Percentiles rank a stretch among this genome's conserved stretches.
Evolutionary conservation across 2,888 invertebrate genomes (phyloP).

Genomic region (Odontocolon sp.): DNA sequence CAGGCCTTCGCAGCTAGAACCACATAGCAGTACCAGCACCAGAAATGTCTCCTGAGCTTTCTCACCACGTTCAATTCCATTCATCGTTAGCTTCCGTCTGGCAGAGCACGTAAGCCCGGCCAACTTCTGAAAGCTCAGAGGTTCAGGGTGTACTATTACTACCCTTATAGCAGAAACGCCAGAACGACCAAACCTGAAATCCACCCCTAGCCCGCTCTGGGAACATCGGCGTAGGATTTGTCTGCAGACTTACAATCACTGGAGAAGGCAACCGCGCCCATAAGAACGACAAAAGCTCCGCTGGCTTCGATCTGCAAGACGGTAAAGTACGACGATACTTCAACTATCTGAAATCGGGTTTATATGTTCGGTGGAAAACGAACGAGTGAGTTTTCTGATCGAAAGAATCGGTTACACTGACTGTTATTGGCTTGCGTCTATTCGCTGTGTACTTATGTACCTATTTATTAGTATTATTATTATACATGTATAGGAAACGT

Average conservation of each 20-base stretch:
- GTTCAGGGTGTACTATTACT: neutral
- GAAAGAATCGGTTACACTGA: neutral
- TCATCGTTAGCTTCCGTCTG: slow-evolving; percentile 60
- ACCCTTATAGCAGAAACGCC: no score
- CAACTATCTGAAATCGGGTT: neutral
- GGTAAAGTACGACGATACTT: neutral
- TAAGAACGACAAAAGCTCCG: slow-evolving; percentile 15
- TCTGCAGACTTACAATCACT: slow-evolving; percentile 26
- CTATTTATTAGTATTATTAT: neutral
- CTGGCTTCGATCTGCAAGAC: slow-evolving; percentile 13
- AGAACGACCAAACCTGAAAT: neutral
- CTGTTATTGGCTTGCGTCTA: neutral
- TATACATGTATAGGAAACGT: no score
- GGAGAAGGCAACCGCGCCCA: neutral
- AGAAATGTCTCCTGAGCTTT: slow-evolving; percentile 62
- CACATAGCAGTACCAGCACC: slow-evolving; percentile 23
- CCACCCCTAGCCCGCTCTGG: slow-evolving; percentile 1
- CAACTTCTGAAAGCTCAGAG: slow-evolving; percentile 55
- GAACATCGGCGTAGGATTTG: slow-evolving; percentile 56
- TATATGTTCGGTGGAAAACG: neutral
- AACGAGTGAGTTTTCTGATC: neutral
- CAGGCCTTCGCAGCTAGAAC: slow-evolving; percentile 16
- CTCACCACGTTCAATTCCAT: slow-evolving; percentile 63
- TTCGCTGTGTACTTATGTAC: neutral
- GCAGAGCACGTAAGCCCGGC: slow-evolving; percentile 60